A percentile compares a stretch with the other conserved stretches of the same genome.
Conservation (phyloP, 2,113 vertebrate genomes). For the Lonchura striata region DNA sequence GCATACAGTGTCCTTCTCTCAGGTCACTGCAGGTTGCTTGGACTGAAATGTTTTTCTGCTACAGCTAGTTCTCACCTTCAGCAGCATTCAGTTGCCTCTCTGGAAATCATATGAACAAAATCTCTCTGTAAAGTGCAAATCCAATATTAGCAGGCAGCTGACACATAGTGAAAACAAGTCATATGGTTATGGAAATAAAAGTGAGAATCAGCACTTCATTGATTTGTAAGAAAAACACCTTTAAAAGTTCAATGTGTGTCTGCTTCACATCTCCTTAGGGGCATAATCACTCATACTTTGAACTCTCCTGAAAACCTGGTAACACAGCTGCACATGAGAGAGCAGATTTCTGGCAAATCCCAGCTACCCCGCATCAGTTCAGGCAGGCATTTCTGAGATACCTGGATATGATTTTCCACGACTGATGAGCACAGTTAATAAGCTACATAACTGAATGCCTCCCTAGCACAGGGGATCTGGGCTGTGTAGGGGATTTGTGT, state of each 20-base stretch:
- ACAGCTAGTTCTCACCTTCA: background rate
- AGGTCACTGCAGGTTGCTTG: background rate
- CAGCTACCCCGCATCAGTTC: background rate
- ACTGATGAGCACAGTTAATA: background rate
- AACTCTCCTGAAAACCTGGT: background rate
- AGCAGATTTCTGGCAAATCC: background rate
- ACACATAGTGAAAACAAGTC: background rate
- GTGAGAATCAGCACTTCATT: background rate
- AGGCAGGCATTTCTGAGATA: background rate
- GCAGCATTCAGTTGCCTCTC: background rate
- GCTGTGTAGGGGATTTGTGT: fast-evolving
- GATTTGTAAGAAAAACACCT: background rate
- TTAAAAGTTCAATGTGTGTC: background rate
- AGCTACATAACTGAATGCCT: fast-evolving
- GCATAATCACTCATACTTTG: too few species aligned
- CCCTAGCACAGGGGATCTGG: background rate
- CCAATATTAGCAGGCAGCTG: background rate
- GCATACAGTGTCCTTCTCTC: background rate
- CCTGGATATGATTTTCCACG: fast-evolving
- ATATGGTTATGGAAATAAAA: background rate
- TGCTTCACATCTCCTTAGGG: background rate
- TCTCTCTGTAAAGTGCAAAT: background rate
- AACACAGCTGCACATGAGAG: background rate
- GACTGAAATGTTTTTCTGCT: background rate
- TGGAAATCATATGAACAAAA: background rate